Base-by-base conservation (phyloP, 2,888 invertebrate genomes). In the Tetramorium bicarinatum region DNA sequence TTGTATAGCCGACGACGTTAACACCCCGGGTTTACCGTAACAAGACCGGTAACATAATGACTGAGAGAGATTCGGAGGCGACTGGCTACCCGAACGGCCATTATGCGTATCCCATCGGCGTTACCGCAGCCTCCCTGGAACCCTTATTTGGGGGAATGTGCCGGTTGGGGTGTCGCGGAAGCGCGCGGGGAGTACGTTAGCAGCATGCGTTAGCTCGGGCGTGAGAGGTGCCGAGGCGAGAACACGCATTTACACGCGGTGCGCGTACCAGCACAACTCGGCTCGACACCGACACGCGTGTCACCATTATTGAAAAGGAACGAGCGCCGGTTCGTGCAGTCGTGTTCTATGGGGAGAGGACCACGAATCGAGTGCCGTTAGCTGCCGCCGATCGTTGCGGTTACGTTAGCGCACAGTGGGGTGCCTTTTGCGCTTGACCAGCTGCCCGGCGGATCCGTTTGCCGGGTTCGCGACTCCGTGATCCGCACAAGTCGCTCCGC, bases 371-470 rank as follows among this genome's bases (percentile, higher is more conserved):
- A 62, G 80, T 59, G 71, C 49, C 54, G 74, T 66, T 86, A 59
- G 75, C 56, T 84, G 82, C 47, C 76, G 81, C 54, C 49, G 62
- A 54, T 66, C 29, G 25, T 34, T 83, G 87, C 81, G 84, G 88
- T 87, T 88, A 88, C 89, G 89, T 91, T 91, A 90, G 84, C 84
- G 88, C 93, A 29, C 93, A 77, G 84, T 89, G 87, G 93, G 92
- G 86, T 85, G 86, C 85, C 88, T 67, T 67, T 84, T 88, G 88
- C 90, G 92, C 93, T 93, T 93, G 92, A 93, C 93, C 92, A 93
- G 93, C 93, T 93, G 93, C 89, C 77, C 0, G 71, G 86, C 71
- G 84, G 80, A 81, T 80, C 84, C 84, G 71, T 72, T 83, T 77
- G 69, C 87, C 62, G 56, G 56, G 47, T 67, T 47, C 11, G 47